phyloP scores from a whole-genome alignment of 2,113 vertebrate genomes.

The Anguilla japonica region DNA sequence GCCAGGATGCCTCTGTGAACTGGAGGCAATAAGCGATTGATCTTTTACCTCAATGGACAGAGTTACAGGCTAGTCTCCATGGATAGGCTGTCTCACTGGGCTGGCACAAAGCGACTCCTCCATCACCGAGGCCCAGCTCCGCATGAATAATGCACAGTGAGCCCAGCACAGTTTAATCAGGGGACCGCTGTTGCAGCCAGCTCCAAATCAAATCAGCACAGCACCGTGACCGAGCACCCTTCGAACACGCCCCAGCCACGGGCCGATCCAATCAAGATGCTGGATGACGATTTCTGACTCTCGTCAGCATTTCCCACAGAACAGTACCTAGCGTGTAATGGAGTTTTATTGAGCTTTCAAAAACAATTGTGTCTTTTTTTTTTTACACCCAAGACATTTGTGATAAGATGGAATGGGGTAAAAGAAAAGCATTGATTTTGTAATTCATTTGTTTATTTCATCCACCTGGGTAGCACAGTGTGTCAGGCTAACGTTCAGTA shows the following conservation, averaged over 20 bases:
- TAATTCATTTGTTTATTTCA: not conserved
- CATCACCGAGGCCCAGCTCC: not conserved
- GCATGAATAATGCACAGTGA: not conserved
- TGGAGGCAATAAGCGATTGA: not conserved
- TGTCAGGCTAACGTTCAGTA: not conserved
- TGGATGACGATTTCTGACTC: not conserved
- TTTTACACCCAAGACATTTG: not conserved
- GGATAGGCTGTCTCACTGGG: not conserved
- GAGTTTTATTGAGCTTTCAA: not conserved
- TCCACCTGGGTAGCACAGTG: not conserved
- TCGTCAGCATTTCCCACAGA: not conserved
- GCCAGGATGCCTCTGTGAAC: not conserved
- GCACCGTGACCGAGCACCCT: not conserved
- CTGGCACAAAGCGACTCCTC: not conserved
- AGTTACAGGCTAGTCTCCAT: not conserved
- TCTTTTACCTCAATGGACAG: slow-evolving; percentile 3
- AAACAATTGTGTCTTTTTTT: not conserved
- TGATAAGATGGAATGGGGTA: not conserved
- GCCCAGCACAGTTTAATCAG: slow-evolving; percentile 3
- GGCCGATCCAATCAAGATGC: not conserved
- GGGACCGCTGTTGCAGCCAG: not conserved
- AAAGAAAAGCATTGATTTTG: slow-evolving; percentile 9
- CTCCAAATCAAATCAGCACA: slow-evolving; percentile 7
- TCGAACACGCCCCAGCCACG: not conserved
- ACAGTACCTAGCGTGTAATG: not conserved